A percentile compares a stretch with the other conserved stretches of the same genome.
phyloP scores from a whole-genome alignment of 2,797 vertebrate species.

The Botia kubotai region DNA sequence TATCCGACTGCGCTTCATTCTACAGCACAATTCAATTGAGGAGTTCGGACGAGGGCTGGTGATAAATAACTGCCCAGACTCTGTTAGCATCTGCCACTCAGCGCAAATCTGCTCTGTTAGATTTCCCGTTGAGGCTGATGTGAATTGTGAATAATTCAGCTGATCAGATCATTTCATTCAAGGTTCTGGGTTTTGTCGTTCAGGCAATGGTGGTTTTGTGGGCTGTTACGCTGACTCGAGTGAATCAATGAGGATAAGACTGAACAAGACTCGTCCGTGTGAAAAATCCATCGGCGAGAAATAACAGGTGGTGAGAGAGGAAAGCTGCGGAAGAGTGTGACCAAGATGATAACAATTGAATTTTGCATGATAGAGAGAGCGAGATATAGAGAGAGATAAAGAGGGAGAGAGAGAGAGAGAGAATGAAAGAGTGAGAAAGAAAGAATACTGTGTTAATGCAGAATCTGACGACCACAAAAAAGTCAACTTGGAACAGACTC shows the following conservation, averaged over 20 bases:
- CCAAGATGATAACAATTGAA: not conserved
- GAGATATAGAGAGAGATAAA: slow-evolving; percentile 1
- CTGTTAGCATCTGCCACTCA: slow-evolving; percentile 25
- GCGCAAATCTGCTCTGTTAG: not conserved
- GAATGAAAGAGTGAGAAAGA: not conserved
- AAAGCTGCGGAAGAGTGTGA: slow-evolving; percentile 17
- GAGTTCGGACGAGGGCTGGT: not conserved
- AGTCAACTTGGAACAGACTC: slow-evolving; percentile 46
- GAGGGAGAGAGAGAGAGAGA: not conserved
- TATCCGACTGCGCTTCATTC: slow-evolving; percentile 14
- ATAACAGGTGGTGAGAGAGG: slow-evolving; percentile 25
- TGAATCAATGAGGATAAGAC: slow-evolving; percentile 30
- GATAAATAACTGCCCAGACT: slow-evolving; percentile 9
- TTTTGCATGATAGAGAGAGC: not conserved
- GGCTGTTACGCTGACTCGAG: not conserved
- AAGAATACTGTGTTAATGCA: not conserved
- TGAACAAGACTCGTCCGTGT: not conserved
- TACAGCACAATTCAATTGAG: slow-evolving; percentile 19
- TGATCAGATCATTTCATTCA: not conserved
- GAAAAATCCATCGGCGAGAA: slow-evolving; percentile 11
- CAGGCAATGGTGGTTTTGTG: not conserved
- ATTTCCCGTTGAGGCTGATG: slow-evolving; percentile 4
- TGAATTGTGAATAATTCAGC: not conserved
- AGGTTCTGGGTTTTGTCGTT: not conserved
- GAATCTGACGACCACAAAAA: slow-evolving; percentile 17